phyloP scores from a whole-genome alignment of 1,140 invertebrate species.

The Pomacea maculata region DNA sequence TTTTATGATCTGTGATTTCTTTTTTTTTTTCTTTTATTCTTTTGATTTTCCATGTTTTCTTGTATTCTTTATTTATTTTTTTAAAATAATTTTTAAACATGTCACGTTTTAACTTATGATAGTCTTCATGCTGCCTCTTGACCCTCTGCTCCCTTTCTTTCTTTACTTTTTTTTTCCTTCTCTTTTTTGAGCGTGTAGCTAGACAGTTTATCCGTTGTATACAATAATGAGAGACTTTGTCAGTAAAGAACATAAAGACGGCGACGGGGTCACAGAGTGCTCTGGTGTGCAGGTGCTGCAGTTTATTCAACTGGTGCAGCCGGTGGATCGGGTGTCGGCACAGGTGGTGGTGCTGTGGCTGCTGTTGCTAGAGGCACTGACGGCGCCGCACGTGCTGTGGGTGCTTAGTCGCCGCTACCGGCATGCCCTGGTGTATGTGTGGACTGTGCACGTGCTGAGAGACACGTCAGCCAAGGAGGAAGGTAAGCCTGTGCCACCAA shows the following conservation, averaged over 20 bases:
- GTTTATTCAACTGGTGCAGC: conserved; percentile 35
- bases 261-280: not conserved
- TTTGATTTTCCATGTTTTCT: too few species aligned
- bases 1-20: not conserved
- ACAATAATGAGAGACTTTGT: too few species aligned
- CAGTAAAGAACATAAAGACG: too few species aligned
- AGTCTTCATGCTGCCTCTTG: too few species aligned
- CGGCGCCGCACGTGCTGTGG: conserved; percentile 46
- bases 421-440: conserved; percentile 43
- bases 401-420: conserved; percentile 42
- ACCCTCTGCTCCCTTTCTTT: too few species aligned
- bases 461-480: conserved; percentile 35
- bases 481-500: conserved; percentile 21
- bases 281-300: conserved; percentile 38
- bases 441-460: conserved; percentile 40
- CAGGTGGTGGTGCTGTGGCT: conserved; percentile 37
- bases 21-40: too few species aligned
- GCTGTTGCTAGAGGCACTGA: conserved; percentile 33
- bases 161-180: too few species aligned
- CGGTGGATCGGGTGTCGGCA: conserved; percentile 19
- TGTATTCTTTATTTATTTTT: too few species aligned
- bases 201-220: too few species aligned
- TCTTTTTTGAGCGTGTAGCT: too few species aligned
- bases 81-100: too few species aligned
- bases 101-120: too few species aligned